These are phyloP conservation scores for Notothenia rossii DNA, from an alignment of 2,113 vertebrate species.

Conservation along the genomic window DNA sequence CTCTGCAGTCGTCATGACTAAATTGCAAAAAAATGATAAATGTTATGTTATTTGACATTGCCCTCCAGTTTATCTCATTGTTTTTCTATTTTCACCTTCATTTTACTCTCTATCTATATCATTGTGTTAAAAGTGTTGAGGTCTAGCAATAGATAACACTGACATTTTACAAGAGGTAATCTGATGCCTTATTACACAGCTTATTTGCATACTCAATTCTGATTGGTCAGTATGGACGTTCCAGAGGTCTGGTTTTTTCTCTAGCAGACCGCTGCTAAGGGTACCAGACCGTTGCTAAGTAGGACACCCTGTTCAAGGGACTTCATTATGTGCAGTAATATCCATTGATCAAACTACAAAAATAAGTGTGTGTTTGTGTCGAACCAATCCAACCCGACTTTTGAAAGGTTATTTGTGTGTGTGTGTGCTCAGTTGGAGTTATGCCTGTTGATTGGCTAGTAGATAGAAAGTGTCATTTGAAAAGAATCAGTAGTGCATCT, in stretches of 20 bases:
- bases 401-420: conserved; percentile 1
- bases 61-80: conserved; percentile 7
- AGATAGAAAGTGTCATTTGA: conserved; percentile 64
- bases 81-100: not conserved
- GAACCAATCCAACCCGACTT: conserved; percentile 68
- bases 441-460: conserved; percentile 59
- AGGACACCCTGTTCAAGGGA: too few relatives aligned
- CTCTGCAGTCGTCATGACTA: conserved; percentile 21
- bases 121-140: conserved; percentile 60
- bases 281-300: too few relatives aligned
- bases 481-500: conserved; percentile 64
- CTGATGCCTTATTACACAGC: conserved; percentile 27
- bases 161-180: conserved; percentile 75
- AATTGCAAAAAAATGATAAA: conserved; percentile 40
- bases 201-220: too few relatives aligned
- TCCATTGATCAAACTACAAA: too few relatives aligned
- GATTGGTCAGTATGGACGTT: too few relatives aligned
- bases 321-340: too few relatives aligned
- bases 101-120: conserved; percentile 38
- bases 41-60: conserved; percentile 22
- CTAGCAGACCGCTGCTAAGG: too few relatives aligned
- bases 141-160: conserved; percentile 43
- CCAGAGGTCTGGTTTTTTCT: too few relatives aligned
- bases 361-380: not conserved
- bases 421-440: conserved; percentile 38